phyloP scores from a whole-genome alignment of 2,797 vertebrate species.

The Spinus pinus region DNA sequence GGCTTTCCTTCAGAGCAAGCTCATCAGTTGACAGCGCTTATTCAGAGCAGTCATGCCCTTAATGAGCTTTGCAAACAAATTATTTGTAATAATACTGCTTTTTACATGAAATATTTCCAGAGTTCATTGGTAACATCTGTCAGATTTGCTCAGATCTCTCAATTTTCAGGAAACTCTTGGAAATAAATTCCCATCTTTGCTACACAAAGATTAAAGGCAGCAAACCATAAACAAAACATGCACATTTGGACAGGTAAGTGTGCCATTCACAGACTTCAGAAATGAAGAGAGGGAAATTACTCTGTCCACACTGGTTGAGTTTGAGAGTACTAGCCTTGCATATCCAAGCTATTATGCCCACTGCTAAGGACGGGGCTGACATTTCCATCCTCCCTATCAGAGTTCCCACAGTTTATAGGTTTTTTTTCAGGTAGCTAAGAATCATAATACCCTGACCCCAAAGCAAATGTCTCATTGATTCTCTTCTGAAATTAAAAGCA shows the following conservation, averaged over 20 bases:
- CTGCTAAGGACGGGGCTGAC: neutral
- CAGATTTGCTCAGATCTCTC: neutral
- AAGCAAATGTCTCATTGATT: neutral
- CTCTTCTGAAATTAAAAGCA: neutral
- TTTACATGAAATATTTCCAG: neutral
- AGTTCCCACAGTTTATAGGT: neutral
- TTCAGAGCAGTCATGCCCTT: neutral
- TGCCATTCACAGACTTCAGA: neutral
- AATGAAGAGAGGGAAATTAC: neutral
- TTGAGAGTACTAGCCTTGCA: neutral
- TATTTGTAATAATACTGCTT: neutral
- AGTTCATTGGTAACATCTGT: neutral
- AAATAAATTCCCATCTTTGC: neutral
- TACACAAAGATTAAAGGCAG: neutral
- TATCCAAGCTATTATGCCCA: neutral
- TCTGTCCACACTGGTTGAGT: neutral
- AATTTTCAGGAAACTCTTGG: neutral
- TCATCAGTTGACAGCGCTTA: neutral
- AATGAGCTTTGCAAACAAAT: neutral
- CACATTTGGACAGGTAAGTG: neutral
- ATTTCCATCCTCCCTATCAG: neutral
- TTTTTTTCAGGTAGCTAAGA: neutral
- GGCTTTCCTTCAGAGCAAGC: neutral
- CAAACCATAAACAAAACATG: neutral
- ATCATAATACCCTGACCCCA: neutral